Percentiles rank a stretch among this genome's conserved stretches.
Conservation (phyloP, 2,797 vertebrate species). For the Halcyon smyrnensis region DNA sequence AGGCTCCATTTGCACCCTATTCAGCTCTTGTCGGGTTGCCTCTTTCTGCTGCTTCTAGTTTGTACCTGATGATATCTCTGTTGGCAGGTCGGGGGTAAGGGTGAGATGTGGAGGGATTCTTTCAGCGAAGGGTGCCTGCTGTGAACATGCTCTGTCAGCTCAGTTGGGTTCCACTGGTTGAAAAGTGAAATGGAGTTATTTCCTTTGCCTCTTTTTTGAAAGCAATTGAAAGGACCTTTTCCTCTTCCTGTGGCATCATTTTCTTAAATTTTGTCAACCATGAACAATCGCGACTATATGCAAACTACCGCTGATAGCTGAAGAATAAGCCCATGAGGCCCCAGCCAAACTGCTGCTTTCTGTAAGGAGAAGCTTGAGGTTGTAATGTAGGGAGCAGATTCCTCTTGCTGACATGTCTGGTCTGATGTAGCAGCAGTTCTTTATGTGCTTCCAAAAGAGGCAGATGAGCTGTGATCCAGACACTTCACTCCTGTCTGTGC, state of each 20-base stretch:
- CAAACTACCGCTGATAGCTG: neutral
- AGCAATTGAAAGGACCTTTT: neutral
- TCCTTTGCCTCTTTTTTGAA: neutral
- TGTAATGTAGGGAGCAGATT: neutral
- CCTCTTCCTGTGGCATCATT: neutral
- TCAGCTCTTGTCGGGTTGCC: neutral
- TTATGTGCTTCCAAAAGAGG: neutral
- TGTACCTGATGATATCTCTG: neutral
- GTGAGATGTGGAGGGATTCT: neutral
- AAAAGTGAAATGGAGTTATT: neutral
- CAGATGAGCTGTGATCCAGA: neutral
- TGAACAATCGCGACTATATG: neutral
- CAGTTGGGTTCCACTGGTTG: neutral
- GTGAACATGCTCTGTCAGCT: neutral
- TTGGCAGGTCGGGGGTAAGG: neutral
- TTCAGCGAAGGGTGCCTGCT: fast-evolving
- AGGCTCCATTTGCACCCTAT: neutral
- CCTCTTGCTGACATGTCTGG: fast-evolving
- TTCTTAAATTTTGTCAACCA: neutral
- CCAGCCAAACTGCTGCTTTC: neutral
- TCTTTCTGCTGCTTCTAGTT: neutral
- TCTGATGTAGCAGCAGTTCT: neutral
- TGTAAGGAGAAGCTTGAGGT: neutral
- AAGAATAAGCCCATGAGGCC: neutral
- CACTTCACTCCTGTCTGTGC: neutral